A percentile compares a stretch with the other conserved stretches of the same genome.
These are phyloP conservation scores for Falco rusticolus DNA, from an alignment of 2,797 vertebrate genomes.

Conservation along the genomic window DNA sequence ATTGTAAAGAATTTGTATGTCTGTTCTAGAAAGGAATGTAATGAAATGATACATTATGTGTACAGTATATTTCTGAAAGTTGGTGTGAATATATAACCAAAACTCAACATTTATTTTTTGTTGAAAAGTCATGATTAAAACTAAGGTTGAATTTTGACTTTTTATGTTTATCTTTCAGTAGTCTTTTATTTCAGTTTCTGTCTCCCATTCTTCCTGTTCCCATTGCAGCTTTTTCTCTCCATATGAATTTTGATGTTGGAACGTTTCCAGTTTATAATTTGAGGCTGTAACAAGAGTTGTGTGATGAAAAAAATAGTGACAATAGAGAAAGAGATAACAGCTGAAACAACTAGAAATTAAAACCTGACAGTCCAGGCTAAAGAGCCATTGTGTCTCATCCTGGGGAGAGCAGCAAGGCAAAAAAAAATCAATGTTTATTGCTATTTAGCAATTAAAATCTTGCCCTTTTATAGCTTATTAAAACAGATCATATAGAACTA, in stretches of 20 bases:
- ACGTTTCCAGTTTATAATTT: not conserved
- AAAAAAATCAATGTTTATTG: constrained; percentile 27
- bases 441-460: constrained; percentile 51
- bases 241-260: not conserved
- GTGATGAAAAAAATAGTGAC: not conserved
- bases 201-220: not conserved
- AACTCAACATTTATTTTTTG: not conserved
- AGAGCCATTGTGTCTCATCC: not conserved
- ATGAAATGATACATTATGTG: not conserved
- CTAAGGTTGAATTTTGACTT: not conserved
- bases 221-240: not conserved
- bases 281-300: not conserved
- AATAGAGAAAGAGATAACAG: not conserved
- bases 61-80: not conserved
- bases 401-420: not conserved
- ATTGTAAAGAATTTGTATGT: not conserved
- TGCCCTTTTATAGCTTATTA: constrained; percentile 31
- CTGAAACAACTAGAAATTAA: not conserved
- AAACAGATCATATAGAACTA: constrained; percentile 17
- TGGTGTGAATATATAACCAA: not conserved
- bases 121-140: not conserved
- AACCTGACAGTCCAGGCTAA: not conserved
- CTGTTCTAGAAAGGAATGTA: not conserved
- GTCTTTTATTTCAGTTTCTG: not conserved
- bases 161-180: not conserved